Conservation (phyloP, 2,797 vertebrate species). For the Catharus ustulatus region DNA sequence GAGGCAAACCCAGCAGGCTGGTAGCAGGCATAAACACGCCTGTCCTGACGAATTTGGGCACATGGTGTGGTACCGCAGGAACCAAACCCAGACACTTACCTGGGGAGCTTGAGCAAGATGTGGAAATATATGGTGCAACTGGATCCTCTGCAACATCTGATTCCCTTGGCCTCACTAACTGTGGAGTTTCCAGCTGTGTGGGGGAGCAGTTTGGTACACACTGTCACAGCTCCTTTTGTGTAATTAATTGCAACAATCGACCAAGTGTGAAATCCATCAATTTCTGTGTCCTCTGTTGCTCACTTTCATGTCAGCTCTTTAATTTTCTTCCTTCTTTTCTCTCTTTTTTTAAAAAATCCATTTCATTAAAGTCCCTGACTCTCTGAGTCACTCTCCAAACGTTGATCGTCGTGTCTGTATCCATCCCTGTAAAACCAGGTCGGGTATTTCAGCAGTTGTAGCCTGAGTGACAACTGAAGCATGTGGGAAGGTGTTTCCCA, state of each 20-base stretch:
- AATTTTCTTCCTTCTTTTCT: neutral
- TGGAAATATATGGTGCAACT: constrained; percentile 29
- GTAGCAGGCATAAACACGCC: constrained; percentile 48
- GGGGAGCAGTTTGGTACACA: neutral
- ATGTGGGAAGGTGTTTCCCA: neutral
- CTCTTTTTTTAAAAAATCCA: neutral
- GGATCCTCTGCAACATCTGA: constrained; percentile 29
- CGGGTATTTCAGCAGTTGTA: neutral
- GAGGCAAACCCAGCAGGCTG: constrained; percentile 29
- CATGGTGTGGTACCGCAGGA: neutral
- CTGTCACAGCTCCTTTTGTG: neutral
- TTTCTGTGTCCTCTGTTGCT: constrained; percentile 14
- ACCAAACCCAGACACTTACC: constrained; percentile 60
- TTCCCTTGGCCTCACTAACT: neutral
- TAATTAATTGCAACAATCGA: constrained; percentile 35
- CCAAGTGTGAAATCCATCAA: neutral
- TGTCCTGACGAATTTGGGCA: neutral
- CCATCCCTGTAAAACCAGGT: neutral
- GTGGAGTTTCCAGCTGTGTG: neutral
- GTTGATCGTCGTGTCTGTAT: neutral
- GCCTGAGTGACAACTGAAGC: neutral
- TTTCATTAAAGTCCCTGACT: neutral
- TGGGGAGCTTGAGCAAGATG: constrained; percentile 42
- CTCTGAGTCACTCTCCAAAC: neutral
- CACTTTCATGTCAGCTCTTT: constrained; percentile 14